Conservation (phyloP, 2,113 vertebrate species). For the Myiozetetes cayanensis region DNA sequence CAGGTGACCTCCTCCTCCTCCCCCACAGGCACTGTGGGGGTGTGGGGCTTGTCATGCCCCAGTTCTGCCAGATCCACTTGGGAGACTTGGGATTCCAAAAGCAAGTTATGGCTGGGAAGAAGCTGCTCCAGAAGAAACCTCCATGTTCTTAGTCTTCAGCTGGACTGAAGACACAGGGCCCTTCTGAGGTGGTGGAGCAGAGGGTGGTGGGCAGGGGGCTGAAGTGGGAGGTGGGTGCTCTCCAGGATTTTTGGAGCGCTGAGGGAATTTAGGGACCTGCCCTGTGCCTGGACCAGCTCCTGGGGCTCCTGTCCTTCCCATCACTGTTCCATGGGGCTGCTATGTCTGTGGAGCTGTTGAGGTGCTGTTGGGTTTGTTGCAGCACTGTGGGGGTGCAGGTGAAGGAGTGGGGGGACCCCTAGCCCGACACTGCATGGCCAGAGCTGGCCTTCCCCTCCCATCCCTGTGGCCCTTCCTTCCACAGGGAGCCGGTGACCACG, state of each 20-base stretch:
- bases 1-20: not conserved
- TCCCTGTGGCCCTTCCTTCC: not conserved
- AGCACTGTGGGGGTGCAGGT: not conserved
- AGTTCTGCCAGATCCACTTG: not conserved
- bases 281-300: not conserved
- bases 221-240: not conserved
- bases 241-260: not conserved
- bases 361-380: not conserved
- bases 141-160: not conserved
- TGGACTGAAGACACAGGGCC: not conserved
- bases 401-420: fast-evolving
- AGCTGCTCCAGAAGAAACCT: not conserved
- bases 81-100: not conserved
- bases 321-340: fast-evolving
- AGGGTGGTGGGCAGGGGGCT: not conserved
- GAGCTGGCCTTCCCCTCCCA: not conserved
- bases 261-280: fast-evolving
- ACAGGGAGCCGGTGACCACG: constrained; percentile 90
- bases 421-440: not conserved
- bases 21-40: not conserved
- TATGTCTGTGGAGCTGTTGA: fast-evolving
- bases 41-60: not conserved
- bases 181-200: not conserved
- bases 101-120: not conserved
- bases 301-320: not conserved